Evolutionary conservation across 2,888 invertebrate genomes (phyloP), one percentile per base, ranked within the genome.

Genomic region (Drosophila longiperda): DNA sequence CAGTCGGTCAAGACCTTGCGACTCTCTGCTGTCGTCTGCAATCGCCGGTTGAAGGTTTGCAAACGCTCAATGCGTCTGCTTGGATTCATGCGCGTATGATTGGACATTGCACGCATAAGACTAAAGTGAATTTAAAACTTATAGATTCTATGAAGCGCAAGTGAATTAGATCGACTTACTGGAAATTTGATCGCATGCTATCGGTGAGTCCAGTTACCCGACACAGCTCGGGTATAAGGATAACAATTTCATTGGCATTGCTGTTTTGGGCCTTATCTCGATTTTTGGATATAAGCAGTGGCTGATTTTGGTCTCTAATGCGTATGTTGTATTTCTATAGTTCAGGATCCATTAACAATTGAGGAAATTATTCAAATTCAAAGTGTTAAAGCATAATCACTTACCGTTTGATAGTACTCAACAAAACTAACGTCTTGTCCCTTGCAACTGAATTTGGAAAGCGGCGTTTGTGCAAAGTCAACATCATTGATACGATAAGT

Each of bases 161-260:
- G 9, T 8, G 3, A n/a, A 11, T 15, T 7, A 26, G 15, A 23
- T 20, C 15, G 17, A 96, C 96, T 64, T 95, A 92, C 53, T 91
- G 93, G 89, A 95, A 96, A 90, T 96, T 94, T 3, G 92, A 92
- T 7, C 96, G 93, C 96, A 96, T 96, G 0, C 92, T 93, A 58
- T 96, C 97, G 0, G 96, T 95, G 0, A 97, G 92, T 0, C 98
- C 98, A 1, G 98, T 98, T 85, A 97, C 95, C 0, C 96, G 94
- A 87, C 98, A 98, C 40, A 98, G 93, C 92, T 98, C 98, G 0
- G 98, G 98, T 29, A 98, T 94, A 2, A 99, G 94, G 17, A 98
- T 94, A 0, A 95, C 92, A 8, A 91, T 77, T 61, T 96, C 96
- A 0, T 95, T 94, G 92, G 95, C 94, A 0, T 96, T 96, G 0